Base-by-base conservation (phyloP, 2,113 vertebrate species). In the Zosterops hypoxanthus region DNA sequence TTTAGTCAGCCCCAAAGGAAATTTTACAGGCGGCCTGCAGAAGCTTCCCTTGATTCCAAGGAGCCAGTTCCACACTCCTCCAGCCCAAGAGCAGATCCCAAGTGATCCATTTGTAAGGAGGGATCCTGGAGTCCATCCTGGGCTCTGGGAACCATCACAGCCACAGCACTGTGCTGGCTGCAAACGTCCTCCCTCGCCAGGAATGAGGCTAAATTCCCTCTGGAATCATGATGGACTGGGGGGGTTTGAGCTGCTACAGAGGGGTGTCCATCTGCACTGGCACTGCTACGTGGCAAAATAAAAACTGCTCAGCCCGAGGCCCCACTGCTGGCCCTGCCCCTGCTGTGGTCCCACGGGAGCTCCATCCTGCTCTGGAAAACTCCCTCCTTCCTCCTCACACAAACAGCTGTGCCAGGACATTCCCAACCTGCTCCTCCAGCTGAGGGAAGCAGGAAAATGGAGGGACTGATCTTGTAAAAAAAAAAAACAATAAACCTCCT, bases 11-110 rank as follows among this genome's bases (percentile, higher is more conserved):
- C 79, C 80, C 15, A 76, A 63, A 88, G 79, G 80, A 25, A 86
- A 55, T 70, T 96, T 90, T 92, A 79, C 25, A 59, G 87, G 5
- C 2, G n/a, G 86, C 86, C 81, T 92, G 90, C 52, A 15, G 92
- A 66, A 92, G 84, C 53, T 90, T 96, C 68, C 69, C 87, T 86
- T 42, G 76, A 95, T 86, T 88, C 91, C 79, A 36, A 71, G 82
- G 76, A 93, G 86, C 65, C 61, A 49, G 25, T 60, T 94, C 52
- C 82, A 84, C 1, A 59, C 33, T 88, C 55, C 89, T 86, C 12
- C 91, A 50, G 41, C 88, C 76, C 76, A 19, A 29, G 68, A 76
- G 80, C 13, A 73, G 90, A 22, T 93, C 88, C 72, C 63, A 68
- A 31, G 3, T 1, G 47, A 73, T 50, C 56, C 79, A 4, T 72